Base-by-base conservation (phyloP, 2,113 vertebrate species). In the Mungos mungo region DNA sequence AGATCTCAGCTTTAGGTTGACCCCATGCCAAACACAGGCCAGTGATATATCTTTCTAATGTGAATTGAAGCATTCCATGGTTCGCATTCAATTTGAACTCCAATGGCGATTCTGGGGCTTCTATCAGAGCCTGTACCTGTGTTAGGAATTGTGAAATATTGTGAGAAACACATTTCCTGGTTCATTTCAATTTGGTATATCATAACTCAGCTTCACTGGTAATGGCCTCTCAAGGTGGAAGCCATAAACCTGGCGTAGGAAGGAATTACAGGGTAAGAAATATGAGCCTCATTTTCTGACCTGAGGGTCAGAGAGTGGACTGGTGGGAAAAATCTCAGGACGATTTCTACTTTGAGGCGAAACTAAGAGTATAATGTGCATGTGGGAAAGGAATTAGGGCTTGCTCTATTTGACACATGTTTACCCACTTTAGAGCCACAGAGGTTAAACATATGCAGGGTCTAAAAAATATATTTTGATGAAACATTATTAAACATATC, bases 161-260 rank as follows among this genome's bases (percentile, higher is more conserved):
- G 91, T 90, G 71, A 95, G 88, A 96, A 98, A 95, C 66, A 71
- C 84, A 98, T 95, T 83, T 98, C 83, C 90, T 91, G 79, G 81
- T 89, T 98, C 94, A 96, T 96, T 98, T 97, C 95, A 94, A 77
- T 98, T 97, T 89, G 82, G 82, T 95, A 5, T 97, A 19, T 96
- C 98, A 98, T 97, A 98, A 98, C 45, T 98, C 97, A 93, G 38
- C 79, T 33, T 98, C 86, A 88, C 74, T 82, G 76, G 95, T 97
- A 98, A 98, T 97, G 92, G 60, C 65, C 96, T 97, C 93, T 98
- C 88, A 98, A 98, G 98, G 90, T 92, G 92, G 60, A 94, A 97
- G 92, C 85, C 84, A 60, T 96, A 98, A 97, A 96, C 15, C 1
- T 86, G 4, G 3, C 72, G 6, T n/a, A 83, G 50, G 94, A 90